phyloP scores from a whole-genome alignment of 2,888 invertebrate genomes.

The Onthophagus sagittarius region DNA sequence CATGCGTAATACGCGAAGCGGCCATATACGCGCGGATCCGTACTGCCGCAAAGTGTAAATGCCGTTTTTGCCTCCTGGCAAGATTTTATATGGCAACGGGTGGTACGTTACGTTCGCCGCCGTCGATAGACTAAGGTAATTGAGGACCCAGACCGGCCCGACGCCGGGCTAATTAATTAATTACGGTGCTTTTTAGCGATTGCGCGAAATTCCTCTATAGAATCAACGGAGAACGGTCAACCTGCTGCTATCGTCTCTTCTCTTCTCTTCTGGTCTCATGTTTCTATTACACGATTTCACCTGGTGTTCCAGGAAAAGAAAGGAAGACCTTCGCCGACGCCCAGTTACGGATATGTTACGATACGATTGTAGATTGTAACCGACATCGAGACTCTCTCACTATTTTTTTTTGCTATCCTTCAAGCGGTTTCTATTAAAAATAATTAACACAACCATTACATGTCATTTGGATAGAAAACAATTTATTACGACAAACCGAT shows the following conservation, averaged over 20 bases:
- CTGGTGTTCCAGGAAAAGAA: background rate
- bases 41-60: slow-evolving; percentile 47
- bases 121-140: slow-evolving; percentile 41
- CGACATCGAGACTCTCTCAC: background rate
- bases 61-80: slow-evolving; percentile 26
- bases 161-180: slow-evolving; percentile 46
- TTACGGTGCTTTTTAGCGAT: slow-evolving; percentile 33
- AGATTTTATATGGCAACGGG: slow-evolving; percentile 41
- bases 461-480: too few relatives aligned
- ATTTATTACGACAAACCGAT: too few relatives aligned
- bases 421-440: background rate
- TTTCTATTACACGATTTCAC: slow-evolving; percentile 5
- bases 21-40: slow-evolving; percentile 41
- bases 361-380: background rate
- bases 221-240: background rate
- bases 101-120: slow-evolving; percentile 30
- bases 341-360: background rate
- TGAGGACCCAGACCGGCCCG: slow-evolving; percentile 45
- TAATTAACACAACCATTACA: too few relatives aligned
- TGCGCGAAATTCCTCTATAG: slow-evolving; percentile 5
- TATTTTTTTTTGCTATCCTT: background rate
- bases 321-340: background rate
- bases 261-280: background rate
- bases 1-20: slow-evolving; percentile 43
- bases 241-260: too few relatives aligned